These are phyloP conservation scores for Metaphire vulgaris DNA, from an alignment of 1,140 invertebrate genomes.

Conservation along the genomic window DNA sequence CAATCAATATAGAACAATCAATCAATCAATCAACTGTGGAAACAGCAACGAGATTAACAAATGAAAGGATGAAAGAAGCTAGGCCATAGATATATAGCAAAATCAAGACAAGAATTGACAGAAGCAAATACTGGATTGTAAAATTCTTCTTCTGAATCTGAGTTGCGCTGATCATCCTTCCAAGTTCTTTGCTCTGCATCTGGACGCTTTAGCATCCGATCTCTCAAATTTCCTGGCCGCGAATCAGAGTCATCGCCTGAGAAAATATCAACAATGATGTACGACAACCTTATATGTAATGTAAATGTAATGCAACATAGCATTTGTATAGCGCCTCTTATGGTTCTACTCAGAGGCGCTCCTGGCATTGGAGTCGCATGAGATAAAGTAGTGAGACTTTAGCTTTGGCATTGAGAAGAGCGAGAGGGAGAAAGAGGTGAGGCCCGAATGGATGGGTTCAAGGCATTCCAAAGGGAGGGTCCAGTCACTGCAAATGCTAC, in stretches of 20 bases:
- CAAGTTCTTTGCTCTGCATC: not conserved
- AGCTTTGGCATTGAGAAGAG: not conserved
- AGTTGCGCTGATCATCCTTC: not conserved
- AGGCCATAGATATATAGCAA: too few relatives aligned
- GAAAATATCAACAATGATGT: not conserved
- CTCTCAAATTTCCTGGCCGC: not conserved
- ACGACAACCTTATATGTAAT: not conserved
- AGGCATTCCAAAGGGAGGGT: too few relatives aligned
- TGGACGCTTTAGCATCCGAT: not conserved
- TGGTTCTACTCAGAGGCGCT: too few relatives aligned
- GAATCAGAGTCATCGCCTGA: not conserved
- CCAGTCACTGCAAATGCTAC: too few relatives aligned
- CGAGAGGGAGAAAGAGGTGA: too few relatives aligned
- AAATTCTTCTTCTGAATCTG: not conserved
- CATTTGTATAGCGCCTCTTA: too few relatives aligned
- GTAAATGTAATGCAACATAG: too few relatives aligned
- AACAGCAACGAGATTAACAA: too few relatives aligned
- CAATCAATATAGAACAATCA: not conserved
- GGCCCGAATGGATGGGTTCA: too few relatives aligned
- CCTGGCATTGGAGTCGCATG: too few relatives aligned
- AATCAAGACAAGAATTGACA: too few relatives aligned
- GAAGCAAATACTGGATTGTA: not conserved
- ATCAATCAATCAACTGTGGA: not conserved
- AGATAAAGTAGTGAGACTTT: not conserved
- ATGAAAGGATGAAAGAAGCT: too few relatives aligned